A percentile compares a stretch with the other conserved stretches of the same genome.
phyloP scores from a whole-genome alignment of 2,113 vertebrate species.

The Oncorhynchus keta region DNA sequence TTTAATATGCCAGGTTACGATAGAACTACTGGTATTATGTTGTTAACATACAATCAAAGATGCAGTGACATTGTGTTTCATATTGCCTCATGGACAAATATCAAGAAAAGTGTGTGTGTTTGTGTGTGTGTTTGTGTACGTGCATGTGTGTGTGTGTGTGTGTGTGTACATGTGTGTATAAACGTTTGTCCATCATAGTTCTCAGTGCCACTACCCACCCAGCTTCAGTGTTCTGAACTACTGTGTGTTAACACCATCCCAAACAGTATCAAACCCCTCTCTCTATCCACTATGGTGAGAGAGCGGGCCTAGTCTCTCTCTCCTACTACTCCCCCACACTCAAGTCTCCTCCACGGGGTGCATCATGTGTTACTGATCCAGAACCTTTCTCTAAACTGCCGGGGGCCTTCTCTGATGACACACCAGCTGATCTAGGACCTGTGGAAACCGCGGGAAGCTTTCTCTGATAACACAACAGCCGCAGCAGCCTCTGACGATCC shows the following conservation, averaged over 20 bases:
- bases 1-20: no score
- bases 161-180: not conserved
- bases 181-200: not conserved
- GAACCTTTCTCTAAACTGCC: slow-evolving; percentile 4
- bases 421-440: slow-evolving; percentile 33
- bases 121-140: no score
- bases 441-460: slow-evolving; percentile 12
- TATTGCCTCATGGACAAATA: no score
- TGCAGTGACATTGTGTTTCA: no score
- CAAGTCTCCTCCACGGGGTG: slow-evolving; percentile 9
- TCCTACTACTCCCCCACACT: not conserved
- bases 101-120: no score
- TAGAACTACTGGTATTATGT: no score
- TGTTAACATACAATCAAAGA: no score
- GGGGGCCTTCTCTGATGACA: slow-evolving; percentile 29
- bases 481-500: not conserved
- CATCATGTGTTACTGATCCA: slow-evolving; percentile 10
- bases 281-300: slow-evolving; percentile 6
- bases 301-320: not conserved
- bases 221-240: no score
- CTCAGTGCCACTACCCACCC: not conserved
- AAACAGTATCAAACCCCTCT: not conserved
- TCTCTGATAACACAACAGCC: slow-evolving; percentile 8
- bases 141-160: no score
- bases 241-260: not conserved